Conservation (phyloP, 2,113 vertebrate genomes). For the Campylomormyrus numenius region DNA sequence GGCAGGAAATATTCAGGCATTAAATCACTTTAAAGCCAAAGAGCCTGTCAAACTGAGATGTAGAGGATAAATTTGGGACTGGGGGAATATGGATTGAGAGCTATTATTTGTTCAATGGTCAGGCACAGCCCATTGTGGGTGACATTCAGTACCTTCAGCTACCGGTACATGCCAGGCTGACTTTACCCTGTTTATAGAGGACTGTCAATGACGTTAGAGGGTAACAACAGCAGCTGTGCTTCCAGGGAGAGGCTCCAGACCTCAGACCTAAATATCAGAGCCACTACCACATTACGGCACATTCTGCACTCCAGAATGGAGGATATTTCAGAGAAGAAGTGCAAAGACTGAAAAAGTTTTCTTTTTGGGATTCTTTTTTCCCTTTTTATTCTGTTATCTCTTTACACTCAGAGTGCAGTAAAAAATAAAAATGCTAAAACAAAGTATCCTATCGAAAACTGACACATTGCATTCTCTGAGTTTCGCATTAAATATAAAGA, state of each 20-base stretch:
- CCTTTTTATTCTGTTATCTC: neutral
- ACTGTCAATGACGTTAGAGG: neutral
- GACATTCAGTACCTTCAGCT: neutral
- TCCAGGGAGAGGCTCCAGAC: neutral
- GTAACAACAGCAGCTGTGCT: neutral
- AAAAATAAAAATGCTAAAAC: neutral
- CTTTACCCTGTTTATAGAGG: neutral
- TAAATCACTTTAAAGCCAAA: neutral
- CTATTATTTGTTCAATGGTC: constrained; percentile 2
- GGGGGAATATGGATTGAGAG: neutral
- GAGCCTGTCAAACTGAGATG: neutral
- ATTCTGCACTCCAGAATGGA: neutral
- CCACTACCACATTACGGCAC: neutral
- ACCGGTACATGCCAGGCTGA: neutral
- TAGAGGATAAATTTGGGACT: neutral
- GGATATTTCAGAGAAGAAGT: neutral
- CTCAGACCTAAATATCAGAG: neutral
- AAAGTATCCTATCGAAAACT: neutral
- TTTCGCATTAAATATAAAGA: neutral
- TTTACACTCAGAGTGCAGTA: neutral
- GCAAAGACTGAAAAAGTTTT: neutral
- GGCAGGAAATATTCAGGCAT: neutral
- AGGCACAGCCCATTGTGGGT: neutral
- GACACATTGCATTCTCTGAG: neutral
- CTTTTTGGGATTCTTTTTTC: neutral